These are phyloP conservation scores for Protonemura montana DNA, from an alignment of 2,888 invertebrate species.

Conservation along the genomic window DNA sequence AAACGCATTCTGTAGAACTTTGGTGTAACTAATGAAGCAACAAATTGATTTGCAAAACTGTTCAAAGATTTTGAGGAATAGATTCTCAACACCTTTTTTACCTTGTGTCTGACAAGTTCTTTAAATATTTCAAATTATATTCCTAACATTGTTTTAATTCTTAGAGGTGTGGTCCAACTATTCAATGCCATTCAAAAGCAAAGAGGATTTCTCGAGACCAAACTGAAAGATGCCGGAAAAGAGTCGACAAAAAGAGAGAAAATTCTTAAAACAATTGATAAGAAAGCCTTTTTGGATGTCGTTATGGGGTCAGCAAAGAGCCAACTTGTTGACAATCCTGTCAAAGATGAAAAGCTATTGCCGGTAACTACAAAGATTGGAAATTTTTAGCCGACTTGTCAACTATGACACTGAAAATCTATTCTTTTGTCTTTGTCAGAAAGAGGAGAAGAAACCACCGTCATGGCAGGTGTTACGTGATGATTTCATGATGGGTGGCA, in stretches of 20 bases:
- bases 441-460: slow-evolving; percentile 47
- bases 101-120: too few relatives aligned
- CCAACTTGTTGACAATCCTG: slow-evolving; percentile 56
- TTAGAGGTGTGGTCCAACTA: slow-evolving; percentile 87
- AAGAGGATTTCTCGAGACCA: slow-evolving; percentile 77
- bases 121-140: slow-evolving; percentile 40
- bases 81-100: too few relatives aligned
- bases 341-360: slow-evolving; percentile 52
- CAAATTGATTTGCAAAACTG: too few relatives aligned
- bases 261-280: slow-evolving; percentile 76
- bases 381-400: too few relatives aligned
- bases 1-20: too few relatives aligned
- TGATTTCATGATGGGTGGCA: slow-evolving; percentile 85
- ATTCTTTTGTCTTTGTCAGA: slow-evolving; percentile 40
- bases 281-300: slow-evolving; percentile 78
- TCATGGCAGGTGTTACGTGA: slow-evolving; percentile 69
- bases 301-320: slow-evolving; percentile 70
- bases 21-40: too few relatives aligned
- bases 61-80: too few relatives aligned
- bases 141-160: too few relatives aligned
- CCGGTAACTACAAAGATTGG: not conserved
- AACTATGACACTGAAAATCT: too few relatives aligned
- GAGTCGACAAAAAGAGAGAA: slow-evolving; percentile 82
- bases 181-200: slow-evolving; percentile 90
- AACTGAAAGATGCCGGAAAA: slow-evolving; percentile 67